Evolutionary conservation across 2,888 invertebrate species (phyloP).

Genomic region (Pinctada fucata): DNA sequence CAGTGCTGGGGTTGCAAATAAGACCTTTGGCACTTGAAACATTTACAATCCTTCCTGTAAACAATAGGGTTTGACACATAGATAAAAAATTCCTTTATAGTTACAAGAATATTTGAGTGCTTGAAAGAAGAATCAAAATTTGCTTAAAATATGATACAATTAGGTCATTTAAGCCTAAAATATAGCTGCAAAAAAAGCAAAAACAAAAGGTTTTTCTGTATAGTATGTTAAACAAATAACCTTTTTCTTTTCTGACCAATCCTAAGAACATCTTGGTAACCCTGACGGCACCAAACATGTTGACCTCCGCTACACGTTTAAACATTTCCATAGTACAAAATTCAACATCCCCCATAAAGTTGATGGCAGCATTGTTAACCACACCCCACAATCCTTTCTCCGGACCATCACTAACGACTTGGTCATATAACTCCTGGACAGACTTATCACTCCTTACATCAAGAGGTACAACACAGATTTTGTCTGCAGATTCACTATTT

Average conservation of each 20-base stretch:
- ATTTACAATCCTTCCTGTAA: constrained; percentile 75
- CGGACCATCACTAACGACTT: no score
- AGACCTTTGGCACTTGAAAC: constrained; percentile 75
- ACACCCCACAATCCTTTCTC: constrained; percentile 88
- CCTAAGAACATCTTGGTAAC: constrained; percentile 86
- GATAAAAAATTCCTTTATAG: no score
- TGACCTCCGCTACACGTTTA: constrained; percentile 86
- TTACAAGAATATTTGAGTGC: no score
- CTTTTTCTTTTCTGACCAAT: constrained; percentile 75
- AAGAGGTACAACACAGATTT: neutral
- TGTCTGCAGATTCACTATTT: neutral
- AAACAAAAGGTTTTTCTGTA: no score
- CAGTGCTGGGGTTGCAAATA: constrained; percentile 59
- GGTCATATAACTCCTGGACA: neutral
- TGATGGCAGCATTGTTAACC: constrained; percentile 93
- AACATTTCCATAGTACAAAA: constrained; percentile 90
- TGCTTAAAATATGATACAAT: no score
- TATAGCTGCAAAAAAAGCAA: no score
- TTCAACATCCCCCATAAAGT: constrained; percentile 93
- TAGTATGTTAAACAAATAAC: constrained; percentile 44
- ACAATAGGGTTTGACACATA: neutral
- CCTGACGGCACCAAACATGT: constrained; percentile 88
- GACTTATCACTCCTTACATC: neutral
- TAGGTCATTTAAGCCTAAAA: no score
- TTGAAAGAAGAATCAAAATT: no score